Base-by-base conservation (phyloP, 2,113 vertebrate genomes). In the Ochotona curzoniae region DNA sequence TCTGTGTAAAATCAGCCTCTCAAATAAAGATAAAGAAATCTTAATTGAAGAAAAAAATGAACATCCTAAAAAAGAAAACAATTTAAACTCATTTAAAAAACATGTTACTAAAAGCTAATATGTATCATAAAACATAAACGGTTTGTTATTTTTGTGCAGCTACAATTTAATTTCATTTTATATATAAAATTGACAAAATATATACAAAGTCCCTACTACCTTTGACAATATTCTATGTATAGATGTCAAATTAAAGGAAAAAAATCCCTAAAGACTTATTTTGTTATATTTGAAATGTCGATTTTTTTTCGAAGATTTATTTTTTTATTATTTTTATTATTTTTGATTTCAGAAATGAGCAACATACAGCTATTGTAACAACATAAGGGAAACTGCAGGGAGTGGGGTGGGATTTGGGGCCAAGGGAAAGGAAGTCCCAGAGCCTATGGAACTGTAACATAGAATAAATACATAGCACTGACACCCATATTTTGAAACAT, bases 81-180 rank as follows among this genome's bases (percentile, higher is more conserved):
- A 25, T 75, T 71, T 21, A 44, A 44, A 26, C 2, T 78, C 28
- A 89, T 64, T 93, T 82, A 35, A 82, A 84, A 8, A 8, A 49
- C 85, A 66, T 1, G 30, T 51, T 61, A 11, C 20, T 86, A 75
- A 60, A 70, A 85, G 32, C 66, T 23, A 92, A 63, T 88, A 28
- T 92, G 18, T 70, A 35, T 44, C 49, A 66, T 75, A 64, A 23
- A 70, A 1, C 60, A 82, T 70, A 14, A 20, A 81, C 57, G 75
- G 35, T 67, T 93, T 60, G 25, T 28, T 17, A 71, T 67, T 83
- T 85, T 15, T 8, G 7, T 38, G 14, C 6, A 71, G 4, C 54
- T 73, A 78, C 63, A 94, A 89, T 96, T 73, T 63, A 28, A 94
- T 80, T 85, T 79, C 84, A 83, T 94, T 93, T 95, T 86, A 44